These are phyloP conservation scores for Palloptera scutellata DNA, from an alignment of 2,888 invertebrate genomes.

Conservation along the genomic window DNA sequence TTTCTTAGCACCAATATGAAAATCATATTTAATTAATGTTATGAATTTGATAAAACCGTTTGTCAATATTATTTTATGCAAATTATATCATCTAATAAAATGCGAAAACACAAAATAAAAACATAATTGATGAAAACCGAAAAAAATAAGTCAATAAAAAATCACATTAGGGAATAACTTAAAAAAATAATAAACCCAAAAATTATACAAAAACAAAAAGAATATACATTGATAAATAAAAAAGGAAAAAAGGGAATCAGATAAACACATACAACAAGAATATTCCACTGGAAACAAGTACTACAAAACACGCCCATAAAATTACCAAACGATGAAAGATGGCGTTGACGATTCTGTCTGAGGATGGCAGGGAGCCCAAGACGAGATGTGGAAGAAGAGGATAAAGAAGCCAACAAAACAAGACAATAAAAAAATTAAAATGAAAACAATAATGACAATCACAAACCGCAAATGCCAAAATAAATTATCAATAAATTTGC, in stretches of 20 bases:
- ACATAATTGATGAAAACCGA: constrained; percentile 34
- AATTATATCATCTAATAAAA: constrained; percentile 28
- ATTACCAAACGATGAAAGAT: constrained; percentile 27
- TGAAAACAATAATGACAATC: constrained; percentile 58
- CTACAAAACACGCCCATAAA: constrained; percentile 32
- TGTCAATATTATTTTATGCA: constrained; percentile 41
- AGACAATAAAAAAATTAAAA: constrained; percentile 54
- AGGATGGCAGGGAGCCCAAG: too few species aligned
- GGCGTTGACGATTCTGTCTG: background rate
- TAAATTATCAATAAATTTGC: constrained; percentile 61
- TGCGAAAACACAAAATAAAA: constrained; percentile 23
- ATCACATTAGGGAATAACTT: constrained; percentile 15
- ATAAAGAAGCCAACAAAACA: constrained; percentile 22
- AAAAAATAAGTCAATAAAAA: constrained; percentile 34
- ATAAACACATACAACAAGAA: background rate
- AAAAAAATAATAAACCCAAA: background rate
- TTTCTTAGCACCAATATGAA: too few species aligned
- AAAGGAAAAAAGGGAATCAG: too few species aligned
- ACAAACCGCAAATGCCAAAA: constrained; percentile 59
- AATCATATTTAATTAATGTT: background rate
- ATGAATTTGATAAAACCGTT: constrained; percentile 20
- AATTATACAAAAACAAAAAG: too few species aligned
- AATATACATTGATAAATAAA: too few species aligned
- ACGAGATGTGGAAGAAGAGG: background rate
- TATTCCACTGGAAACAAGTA: background rate